phyloP scores from a whole-genome alignment of 2,888 invertebrate species.

The Agrypnus murinus region DNA sequence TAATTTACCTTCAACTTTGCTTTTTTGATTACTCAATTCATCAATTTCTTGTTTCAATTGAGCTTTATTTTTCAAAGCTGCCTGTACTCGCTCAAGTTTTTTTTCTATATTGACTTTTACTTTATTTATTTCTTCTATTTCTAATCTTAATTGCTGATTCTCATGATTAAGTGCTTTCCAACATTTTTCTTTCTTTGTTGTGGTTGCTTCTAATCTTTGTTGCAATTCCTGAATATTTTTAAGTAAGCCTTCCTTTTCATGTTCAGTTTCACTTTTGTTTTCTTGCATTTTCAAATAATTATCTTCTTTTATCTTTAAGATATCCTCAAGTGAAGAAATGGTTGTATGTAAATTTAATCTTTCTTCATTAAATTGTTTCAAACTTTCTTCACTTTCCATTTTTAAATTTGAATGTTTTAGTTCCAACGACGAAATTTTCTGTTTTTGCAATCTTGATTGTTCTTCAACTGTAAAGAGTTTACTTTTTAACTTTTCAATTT shows the following conservation, averaged over 20 bases:
- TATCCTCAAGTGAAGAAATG: slow-evolving; percentile 5
- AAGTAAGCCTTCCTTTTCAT: not conserved
- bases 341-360: not conserved
- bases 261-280: not conserved
- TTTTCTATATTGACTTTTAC: slow-evolving; percentile 6
- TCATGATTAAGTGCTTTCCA: not conserved
- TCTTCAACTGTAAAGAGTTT: slow-evolving; percentile 2
- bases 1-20: not conserved
- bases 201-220: not conserved
- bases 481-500: slow-evolving; percentile 22
- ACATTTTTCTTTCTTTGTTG: not conserved
- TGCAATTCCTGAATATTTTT: not conserved
- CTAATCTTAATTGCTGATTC: not conserved
- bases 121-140: not conserved
- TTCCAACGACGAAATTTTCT: slow-evolving; percentile 1
- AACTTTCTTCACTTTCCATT: not conserved
- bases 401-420: not conserved
- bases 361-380: not conserved
- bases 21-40: not conserved
- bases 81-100: not conserved
- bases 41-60: slow-evolving; percentile 11
- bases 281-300: slow-evolving; percentile 11
- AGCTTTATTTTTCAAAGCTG: slow-evolving; percentile 12
- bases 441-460: slow-evolving; percentile 7
- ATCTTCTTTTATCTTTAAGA: not conserved